These are phyloP conservation scores for Vanacampus margaritifer DNA, from an alignment of 2,113 vertebrate species.

Conservation along the genomic window DNA sequence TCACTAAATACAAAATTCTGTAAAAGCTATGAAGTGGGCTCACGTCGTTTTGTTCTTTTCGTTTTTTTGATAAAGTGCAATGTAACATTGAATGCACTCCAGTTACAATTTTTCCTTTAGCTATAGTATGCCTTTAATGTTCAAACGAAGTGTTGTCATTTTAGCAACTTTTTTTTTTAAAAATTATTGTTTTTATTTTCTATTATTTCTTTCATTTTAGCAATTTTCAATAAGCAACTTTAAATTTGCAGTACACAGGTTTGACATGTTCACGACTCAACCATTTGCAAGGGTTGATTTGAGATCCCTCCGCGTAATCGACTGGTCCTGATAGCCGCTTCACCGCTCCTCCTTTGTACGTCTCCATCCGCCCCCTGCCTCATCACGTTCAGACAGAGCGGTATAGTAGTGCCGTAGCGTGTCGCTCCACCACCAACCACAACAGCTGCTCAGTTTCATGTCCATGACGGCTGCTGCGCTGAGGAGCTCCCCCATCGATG, in stretches of 20 bases:
- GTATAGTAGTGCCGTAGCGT: slow-evolving; percentile 15
- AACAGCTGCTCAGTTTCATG: slow-evolving; percentile 22
- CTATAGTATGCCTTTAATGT: too few species aligned
- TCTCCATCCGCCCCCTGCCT: slow-evolving; percentile 62
- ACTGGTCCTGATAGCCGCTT: slow-evolving; percentile 58
- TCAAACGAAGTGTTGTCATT: too few species aligned
- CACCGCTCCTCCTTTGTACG: slow-evolving; percentile 39
- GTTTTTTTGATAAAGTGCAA: too few species aligned
- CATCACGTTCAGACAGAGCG: slow-evolving; percentile 26
- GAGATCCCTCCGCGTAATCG: slow-evolving; percentile 78
- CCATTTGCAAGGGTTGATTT: neutral
- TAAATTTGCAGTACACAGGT: neutral
- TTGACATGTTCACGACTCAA: neutral
- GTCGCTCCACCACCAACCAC: neutral
- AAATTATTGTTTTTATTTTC: too few species aligned
- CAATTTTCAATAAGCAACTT: neutral
- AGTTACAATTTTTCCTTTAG: too few species aligned
- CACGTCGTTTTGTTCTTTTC: too few species aligned
- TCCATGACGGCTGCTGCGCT: slow-evolving; percentile 7
- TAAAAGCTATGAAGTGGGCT: too few species aligned
- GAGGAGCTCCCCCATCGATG: slow-evolving; percentile 25
- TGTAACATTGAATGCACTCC: too few species aligned
- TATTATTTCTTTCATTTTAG: too few species aligned
- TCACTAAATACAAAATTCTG: too few species aligned
- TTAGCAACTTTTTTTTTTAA: too few species aligned